A percentile compares a stretch with the other conserved stretches of the same genome.
These are phyloP conservation scores for Glyptemys insculpta DNA, from an alignment of 2,797 vertebrate genomes.

Conservation along the genomic window DNA sequence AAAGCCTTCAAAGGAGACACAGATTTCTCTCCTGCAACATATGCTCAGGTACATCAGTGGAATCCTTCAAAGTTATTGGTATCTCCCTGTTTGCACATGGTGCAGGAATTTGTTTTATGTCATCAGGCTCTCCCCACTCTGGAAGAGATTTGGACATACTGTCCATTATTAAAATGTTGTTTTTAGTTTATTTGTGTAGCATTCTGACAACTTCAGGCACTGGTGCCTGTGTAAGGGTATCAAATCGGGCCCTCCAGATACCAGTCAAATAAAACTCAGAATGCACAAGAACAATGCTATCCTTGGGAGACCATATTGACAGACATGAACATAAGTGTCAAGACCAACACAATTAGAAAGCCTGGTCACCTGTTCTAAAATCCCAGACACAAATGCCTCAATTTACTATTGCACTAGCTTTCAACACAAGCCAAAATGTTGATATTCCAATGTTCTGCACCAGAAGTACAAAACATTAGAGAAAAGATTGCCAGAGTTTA, in stretches of 20 bases:
- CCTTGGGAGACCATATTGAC: not conserved
- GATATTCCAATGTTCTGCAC: not conserved
- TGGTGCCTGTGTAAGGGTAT: accelerated
- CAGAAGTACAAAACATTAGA: too few relatives aligned
- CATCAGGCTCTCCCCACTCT: not conserved
- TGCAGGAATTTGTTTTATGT: not conserved
- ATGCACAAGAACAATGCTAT: accelerated
- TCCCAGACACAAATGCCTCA: accelerated
- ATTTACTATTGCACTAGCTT: accelerated
- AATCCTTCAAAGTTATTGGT: too few relatives aligned
- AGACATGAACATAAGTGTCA: accelerated
- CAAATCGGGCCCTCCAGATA: accelerated
- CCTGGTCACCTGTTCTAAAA: not conserved
- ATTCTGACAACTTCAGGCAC: not conserved
- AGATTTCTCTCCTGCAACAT: not conserved
- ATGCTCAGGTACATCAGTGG: not conserved
- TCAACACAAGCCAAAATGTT: not conserved
- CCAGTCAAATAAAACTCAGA: accelerated
- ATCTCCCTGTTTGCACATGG: too few relatives aligned
- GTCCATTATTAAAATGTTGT: accelerated
- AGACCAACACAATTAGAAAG: not conserved
- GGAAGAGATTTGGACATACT: too few relatives aligned
- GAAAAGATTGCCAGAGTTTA: too few relatives aligned
- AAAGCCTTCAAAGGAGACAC: not conserved
- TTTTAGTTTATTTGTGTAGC: not conserved